phyloP scores from a whole-genome alignment of 1,140 invertebrate species.

The Euwallacea fornicatus region DNA sequence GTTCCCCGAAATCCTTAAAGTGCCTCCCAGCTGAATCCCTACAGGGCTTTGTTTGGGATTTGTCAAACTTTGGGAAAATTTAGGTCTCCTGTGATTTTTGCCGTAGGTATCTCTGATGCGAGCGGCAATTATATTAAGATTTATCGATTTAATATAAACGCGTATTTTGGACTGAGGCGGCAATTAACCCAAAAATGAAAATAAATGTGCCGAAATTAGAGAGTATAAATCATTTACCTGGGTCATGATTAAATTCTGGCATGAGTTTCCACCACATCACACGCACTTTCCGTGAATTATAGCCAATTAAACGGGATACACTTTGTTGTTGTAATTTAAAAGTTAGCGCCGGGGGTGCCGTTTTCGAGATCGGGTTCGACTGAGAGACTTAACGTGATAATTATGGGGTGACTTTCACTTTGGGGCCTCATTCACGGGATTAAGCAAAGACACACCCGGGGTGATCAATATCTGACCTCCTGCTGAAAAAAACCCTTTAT shows the following conservation, averaged over 20 bases:
- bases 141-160: constrained; percentile 4
- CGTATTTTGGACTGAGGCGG: constrained; percentile 1
- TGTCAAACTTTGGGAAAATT: constrained; percentile 24
- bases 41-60: constrained; percentile 17
- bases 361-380: constrained; percentile 20
- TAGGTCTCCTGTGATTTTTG: constrained; percentile 1
- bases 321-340: constrained; percentile 36
- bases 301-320: constrained; percentile 33
- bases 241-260: constrained; percentile 33
- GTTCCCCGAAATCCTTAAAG: constrained; percentile 21
- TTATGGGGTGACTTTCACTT: constrained; percentile 15
- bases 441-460: no score
- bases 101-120: no score
- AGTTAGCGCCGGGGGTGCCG: constrained; percentile 25
- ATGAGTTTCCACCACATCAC: constrained; percentile 32
- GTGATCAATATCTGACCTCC: no score
- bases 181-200: constrained; percentile 30
- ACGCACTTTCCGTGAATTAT: constrained; percentile 34
- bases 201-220: constrained; percentile 31
- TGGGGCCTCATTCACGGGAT: background rate
- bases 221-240: constrained; percentile 34
- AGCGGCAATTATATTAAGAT: background rate
- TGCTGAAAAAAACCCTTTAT: no score
- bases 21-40: constrained; percentile 12
- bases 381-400: constrained; percentile 12